Percentiles rank a stretch among this genome's conserved stretches.
Conservation (phyloP, 2,888 invertebrate genomes). For the Luperina nickerlii region DNA sequence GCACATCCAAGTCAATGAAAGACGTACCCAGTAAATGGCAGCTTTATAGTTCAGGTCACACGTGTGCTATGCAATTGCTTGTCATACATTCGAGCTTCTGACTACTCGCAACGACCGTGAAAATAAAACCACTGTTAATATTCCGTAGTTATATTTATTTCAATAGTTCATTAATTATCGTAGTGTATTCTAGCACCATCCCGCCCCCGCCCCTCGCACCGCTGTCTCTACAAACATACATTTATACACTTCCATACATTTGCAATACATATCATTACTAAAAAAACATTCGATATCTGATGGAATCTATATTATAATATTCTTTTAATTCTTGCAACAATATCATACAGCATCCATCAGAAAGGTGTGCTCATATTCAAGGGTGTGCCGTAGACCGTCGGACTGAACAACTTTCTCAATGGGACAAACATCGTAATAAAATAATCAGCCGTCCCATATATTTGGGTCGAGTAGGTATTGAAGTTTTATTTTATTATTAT, state of each 20-base stretch:
- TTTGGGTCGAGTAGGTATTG: background rate
- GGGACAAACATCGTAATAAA: no score
- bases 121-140: slow-evolving; percentile 39
- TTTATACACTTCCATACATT: slow-evolving; percentile 47
- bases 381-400: background rate
- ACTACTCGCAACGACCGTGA: background rate
- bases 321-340: slow-evolving; percentile 29
- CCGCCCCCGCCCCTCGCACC: slow-evolving; percentile 39
- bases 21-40: no score
- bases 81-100: background rate
- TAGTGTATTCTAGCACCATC: slow-evolving; percentile 69
- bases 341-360: background rate
- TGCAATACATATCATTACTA: slow-evolving; percentile 15
- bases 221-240: slow-evolving; percentile 47
- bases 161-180: slow-evolving; percentile 54
- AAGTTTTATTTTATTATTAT: background rate
- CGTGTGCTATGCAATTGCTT: background rate
- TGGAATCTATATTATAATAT: slow-evolving; percentile 30
- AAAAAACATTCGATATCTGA: slow-evolving; percentile 14
- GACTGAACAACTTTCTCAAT: no score
- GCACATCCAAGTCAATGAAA: no score
- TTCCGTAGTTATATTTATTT: slow-evolving; percentile 61
- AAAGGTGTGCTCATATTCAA: background rate
- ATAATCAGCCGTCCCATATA: background rate
- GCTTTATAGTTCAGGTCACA: no score